Base-by-base conservation (phyloP, 2,888 invertebrate species). In the Exephanes ischioxanthus region DNA sequence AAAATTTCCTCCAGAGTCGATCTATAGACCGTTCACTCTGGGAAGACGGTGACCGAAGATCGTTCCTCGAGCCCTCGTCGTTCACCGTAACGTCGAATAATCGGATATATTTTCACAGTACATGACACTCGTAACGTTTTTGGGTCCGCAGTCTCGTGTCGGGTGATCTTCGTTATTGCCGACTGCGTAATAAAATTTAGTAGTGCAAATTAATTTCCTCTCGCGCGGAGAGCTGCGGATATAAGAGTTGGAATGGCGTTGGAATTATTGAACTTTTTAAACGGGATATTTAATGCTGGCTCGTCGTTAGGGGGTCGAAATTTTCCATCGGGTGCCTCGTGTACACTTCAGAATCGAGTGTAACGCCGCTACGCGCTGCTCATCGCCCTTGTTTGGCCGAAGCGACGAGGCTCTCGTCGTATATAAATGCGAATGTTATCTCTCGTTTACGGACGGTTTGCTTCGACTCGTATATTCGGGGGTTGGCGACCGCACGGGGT, bases 381-480 rank as follows among this genome's bases (percentile, higher is more conserved):
- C 61, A 75, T 79, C 61, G 41, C 53, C 75, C 83, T 78, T 73
- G 72, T 83, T 80, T 71, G 80, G 58, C 51, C 68, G 84, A 61
- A 51, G 66, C 45, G 78, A 53, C 53, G 75, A 53, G 58, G 70
- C 55, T 70, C 61, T 77, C 63, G 30, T 70, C 63, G 80, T 48
- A 16, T 55, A 89, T 88, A 88, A 89, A 89, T 89, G 86, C 84
- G 82, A 88, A 88, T 89, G 88, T 89, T 92, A 92, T 92, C 92
- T 92, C 92, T 89, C 90, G 89, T 92, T 92, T 89, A 92, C 92
- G 92, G 90, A 89, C 92, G 90, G 90, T 92, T 92, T 92, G 87
- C 86, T 90, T 87, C 90, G 88, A 91, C 89, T 91, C 91, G 90
- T 89, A 45, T 66, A 71, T 84, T 75, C 48, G 72, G 72, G 48